phyloP scores from a whole-genome alignment of 2,113 vertebrate genomes.

The Hemiprocne comata region DNA sequence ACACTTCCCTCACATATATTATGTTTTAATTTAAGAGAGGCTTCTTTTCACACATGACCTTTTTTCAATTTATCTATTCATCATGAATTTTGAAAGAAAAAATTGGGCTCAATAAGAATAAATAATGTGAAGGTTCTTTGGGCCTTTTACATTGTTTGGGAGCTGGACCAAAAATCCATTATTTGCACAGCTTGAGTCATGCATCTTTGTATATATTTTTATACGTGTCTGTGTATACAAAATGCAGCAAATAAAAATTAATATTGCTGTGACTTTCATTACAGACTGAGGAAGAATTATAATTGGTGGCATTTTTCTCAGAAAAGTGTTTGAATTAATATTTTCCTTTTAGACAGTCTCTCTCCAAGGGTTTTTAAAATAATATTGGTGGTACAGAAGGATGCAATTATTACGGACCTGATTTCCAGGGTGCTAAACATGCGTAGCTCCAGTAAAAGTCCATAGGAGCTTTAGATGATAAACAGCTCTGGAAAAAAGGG shows the following conservation, averaged over 20 bases:
- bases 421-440: not conserved
- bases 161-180: conserved; percentile 12
- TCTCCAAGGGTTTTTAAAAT: conserved; percentile 6
- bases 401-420: not conserved
- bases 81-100: conserved; percentile 12
- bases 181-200: conserved; percentile 30
- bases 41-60: not conserved
- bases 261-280: conserved; percentile 15
- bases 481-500: not conserved
- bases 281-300: not conserved
- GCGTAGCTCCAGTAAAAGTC: not conserved
- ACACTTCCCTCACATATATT: not conserved
- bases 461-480: not conserved
- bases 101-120: not conserved
- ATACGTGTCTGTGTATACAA: not conserved
- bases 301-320: conserved; percentile 10
- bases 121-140: not conserved
- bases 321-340: not conserved
- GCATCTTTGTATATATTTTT: not conserved
- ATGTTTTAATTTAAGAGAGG: not conserved
- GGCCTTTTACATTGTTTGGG: not conserved
- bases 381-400: not conserved
- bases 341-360: not conserved
- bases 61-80: not conserved
- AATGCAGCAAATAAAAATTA: conserved; percentile 51